Percentiles rank a stretch among this genome's conserved stretches.
Conservation (phyloP, 2,888 invertebrate species). For the Oithona nana region DNA sequence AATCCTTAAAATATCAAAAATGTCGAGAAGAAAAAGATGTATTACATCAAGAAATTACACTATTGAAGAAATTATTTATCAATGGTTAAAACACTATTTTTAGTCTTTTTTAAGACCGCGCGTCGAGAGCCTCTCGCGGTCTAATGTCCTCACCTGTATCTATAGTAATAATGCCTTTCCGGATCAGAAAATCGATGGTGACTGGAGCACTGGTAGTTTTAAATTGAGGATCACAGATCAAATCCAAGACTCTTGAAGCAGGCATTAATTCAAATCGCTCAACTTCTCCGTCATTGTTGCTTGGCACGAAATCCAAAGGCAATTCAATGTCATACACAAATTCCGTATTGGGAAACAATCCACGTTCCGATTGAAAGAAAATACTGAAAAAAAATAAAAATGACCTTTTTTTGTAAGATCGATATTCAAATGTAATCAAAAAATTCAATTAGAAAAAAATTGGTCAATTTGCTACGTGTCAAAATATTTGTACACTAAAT, state of each 20-base stretch:
- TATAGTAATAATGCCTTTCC: constrained; percentile 69
- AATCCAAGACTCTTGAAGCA: constrained; percentile 40
- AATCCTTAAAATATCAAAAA: too few relatives aligned
- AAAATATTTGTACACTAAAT: too few relatives aligned
- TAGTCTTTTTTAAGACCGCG: too few relatives aligned
- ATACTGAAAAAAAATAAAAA: constrained; percentile 18
- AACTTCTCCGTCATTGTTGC: constrained; percentile 83
- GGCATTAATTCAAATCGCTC: constrained; percentile 71
- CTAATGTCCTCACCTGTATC: constrained; percentile 39
- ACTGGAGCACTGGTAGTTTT: constrained; percentile 87
- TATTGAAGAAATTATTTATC: too few relatives aligned
- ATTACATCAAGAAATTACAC: too few relatives aligned
- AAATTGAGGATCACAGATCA: constrained; percentile 39
- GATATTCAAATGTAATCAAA: background rate
- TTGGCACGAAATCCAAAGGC: constrained; percentile 71
- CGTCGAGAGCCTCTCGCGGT: too few relatives aligned
- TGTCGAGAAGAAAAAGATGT: too few relatives aligned
- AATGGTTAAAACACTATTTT: too few relatives aligned
- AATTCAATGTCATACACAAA: constrained; percentile 82
- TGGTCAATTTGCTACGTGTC: too few relatives aligned
- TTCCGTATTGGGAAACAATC: constrained; percentile 81
- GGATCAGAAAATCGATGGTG: constrained; percentile 71
- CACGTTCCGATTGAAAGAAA: constrained; percentile 52
- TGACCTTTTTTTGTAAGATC: background rate
- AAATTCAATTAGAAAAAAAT: too few relatives aligned